Evolutionary conservation across 2,113 vertebrate species (phyloP), one percentile per base, ranked within the genome.

Genomic region (Pterocles burchelli): DNA sequence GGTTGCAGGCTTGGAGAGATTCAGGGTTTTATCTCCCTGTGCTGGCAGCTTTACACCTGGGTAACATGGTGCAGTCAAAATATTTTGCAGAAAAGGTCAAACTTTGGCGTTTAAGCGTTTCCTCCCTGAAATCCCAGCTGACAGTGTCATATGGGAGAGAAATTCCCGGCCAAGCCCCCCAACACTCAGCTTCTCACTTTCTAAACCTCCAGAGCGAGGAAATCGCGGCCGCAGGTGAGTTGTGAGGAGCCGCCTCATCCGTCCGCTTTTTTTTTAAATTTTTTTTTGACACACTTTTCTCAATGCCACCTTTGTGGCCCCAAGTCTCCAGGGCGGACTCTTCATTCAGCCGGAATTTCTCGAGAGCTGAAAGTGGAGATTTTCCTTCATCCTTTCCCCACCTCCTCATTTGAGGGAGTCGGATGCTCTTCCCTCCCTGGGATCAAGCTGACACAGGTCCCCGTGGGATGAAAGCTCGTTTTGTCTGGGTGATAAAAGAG

Each of bases 121-220:
- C 5, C 16, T 55, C 26, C 4, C 18, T 49, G 14, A 19, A 61
- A 17, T 29, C 43, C 58, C 0, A 7, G n/a, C 6, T 18, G 4
- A 1, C 7, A 2, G 26, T 18, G 18, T 38, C 11, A 17, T 0
- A 2, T 14, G 20, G 31, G 41, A 28, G 34, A 68, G 28, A 28
- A 67, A 11, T 63, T 71, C 6, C 13, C 31, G 19, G 41, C 61
- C 63, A 21, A 49, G 26, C 34, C 31, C 22, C 19, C 28, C 13
- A 4, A 1, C 0, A 0, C 41, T 79, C 46, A 18, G 10, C 28
- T 31, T 16, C 28, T 46, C 4, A 1, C n/a, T 49, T 22, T 19
- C 57, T 55, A 8, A 59, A 61, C 17, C 46, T 52, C 1, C 4
- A 10, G 34, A 2, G 6, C 1, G 7, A 68, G 78, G 78, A 58